These are phyloP conservation scores for Gnathonemus echidnorhynchus DNA, from an alignment of 2,113 vertebrate species.

Conservation along the genomic window DNA sequence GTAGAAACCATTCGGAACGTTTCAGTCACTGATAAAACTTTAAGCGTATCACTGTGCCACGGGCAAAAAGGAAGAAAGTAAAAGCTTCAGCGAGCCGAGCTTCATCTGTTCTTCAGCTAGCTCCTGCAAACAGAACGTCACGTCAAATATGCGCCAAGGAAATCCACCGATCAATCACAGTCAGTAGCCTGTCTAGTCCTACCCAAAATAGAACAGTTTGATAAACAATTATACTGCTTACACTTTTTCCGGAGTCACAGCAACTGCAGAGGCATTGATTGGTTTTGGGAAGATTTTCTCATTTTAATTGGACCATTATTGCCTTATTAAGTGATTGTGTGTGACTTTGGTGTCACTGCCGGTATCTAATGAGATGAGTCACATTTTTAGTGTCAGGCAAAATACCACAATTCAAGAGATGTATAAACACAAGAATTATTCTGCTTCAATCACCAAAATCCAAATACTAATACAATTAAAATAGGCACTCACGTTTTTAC, in stretches of 20 bases:
- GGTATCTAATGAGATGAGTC: background rate
- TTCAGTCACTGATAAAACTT: constrained; percentile 16
- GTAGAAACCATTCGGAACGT: background rate
- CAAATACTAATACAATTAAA: background rate
- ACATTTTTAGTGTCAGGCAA: background rate
- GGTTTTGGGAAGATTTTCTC: background rate
- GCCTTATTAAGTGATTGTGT: constrained; percentile 1
- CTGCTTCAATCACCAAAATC: background rate
- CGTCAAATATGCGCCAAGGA: background rate
- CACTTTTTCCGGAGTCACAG: background rate
- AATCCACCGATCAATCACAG: background rate
- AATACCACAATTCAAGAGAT: background rate
- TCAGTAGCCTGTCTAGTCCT: background rate
- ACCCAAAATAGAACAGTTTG: background rate
- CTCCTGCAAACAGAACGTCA: background rate
- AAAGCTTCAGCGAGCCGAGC: background rate
- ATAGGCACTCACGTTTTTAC: background rate
- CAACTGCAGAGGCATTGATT: background rate
- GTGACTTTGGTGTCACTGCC: background rate
- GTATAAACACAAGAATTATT: background rate
- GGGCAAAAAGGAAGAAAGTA: background rate
- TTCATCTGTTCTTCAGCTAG: background rate
- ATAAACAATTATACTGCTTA: background rate
- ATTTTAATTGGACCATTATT: background rate
- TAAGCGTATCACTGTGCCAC: background rate